These are phyloP conservation scores for Drosophila mulleri DNA, from an alignment of 2,888 invertebrate genomes.

Conservation along the genomic window DNA sequence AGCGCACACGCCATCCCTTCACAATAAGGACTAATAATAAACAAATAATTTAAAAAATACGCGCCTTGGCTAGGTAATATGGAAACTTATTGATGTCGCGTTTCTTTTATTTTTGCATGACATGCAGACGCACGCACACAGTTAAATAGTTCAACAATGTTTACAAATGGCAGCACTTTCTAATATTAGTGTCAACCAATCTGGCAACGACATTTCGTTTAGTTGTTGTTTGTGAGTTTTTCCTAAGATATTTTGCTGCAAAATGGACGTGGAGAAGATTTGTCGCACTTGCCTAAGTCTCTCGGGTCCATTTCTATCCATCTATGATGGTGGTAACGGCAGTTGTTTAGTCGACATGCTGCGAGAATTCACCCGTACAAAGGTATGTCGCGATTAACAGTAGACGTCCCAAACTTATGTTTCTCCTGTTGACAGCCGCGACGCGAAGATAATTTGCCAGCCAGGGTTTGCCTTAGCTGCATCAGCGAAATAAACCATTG, in stretches of 20 bases:
- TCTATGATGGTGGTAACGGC: slow-evolving; percentile 76
- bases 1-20: background rate
- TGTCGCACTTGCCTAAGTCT: slow-evolving; percentile 83
- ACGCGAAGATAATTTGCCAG: slow-evolving; percentile 83
- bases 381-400: slow-evolving; percentile 50
- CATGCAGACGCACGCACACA: background rate
- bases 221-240: slow-evolving; percentile 47
- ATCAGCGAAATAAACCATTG: slow-evolving; percentile 84
- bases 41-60: background rate
- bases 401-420: background rate
- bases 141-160: background rate
- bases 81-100: too few species aligned
- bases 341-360: slow-evolving; percentile 83
- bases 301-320: slow-evolving; percentile 79
- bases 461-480: slow-evolving; percentile 83
- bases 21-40: background rate
- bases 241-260: slow-evolving; percentile 15
- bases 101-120: background rate
- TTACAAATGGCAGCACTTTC: slow-evolving; percentile 17
- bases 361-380: slow-evolving; percentile 70
- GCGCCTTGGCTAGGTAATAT: background rate
- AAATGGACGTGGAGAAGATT: slow-evolving; percentile 82
- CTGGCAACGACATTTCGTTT: slow-evolving; percentile 34
- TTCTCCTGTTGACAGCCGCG: slow-evolving; percentile 67
- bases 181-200: background rate